Percentiles rank a stretch among this genome's conserved stretches.
These are phyloP conservation scores for Carterocephalus palaemon DNA, from an alignment of 2,888 invertebrate genomes.

Conservation along the genomic window DNA sequence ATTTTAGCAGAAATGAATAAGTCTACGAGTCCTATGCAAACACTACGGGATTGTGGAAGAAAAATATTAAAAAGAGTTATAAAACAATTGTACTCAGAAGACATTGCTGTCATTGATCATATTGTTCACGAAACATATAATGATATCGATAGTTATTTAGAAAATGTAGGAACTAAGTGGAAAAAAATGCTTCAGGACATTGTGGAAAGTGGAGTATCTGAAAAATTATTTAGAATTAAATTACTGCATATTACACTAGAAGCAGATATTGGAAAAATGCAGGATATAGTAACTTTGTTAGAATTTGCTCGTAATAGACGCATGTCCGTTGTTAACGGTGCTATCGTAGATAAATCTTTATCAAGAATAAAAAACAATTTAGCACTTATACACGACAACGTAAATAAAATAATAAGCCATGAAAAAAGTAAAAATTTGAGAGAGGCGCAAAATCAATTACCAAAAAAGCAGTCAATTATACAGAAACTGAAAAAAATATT, in stretches of 20 bases:
- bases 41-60: conserved; percentile 39
- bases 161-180: conserved; percentile 47
- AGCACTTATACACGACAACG: conserved; percentile 29
- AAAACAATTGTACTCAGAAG: conserved; percentile 38
- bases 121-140: conserved; percentile 41
- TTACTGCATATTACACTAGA: conserved; percentile 46
- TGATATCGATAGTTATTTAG: conserved; percentile 39
- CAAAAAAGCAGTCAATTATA: conserved; percentile 47
- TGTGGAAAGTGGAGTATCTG: conserved; percentile 33
- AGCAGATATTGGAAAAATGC: conserved; percentile 48
- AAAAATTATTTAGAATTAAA: conserved; percentile 48
- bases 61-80: conserved; percentile 49
- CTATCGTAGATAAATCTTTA: conserved; percentile 35
- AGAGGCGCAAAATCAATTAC: conserved; percentile 12
- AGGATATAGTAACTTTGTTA: conserved; percentile 41
- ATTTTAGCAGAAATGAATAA: conserved; percentile 46
- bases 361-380: conserved; percentile 40
- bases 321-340: conserved; percentile 38
- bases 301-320: conserved; percentile 46
- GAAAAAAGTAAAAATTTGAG: conserved; percentile 19
- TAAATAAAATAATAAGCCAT: conserved; percentile 36
- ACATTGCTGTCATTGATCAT: conserved; percentile 32
- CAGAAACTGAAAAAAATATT: conserved; percentile 49
- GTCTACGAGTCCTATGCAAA: conserved; percentile 36
- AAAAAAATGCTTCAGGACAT: conserved; percentile 37